Evolutionary conservation across 2,113 vertebrate genomes (phyloP).

Genomic region (Lampris incognitus): DNA sequence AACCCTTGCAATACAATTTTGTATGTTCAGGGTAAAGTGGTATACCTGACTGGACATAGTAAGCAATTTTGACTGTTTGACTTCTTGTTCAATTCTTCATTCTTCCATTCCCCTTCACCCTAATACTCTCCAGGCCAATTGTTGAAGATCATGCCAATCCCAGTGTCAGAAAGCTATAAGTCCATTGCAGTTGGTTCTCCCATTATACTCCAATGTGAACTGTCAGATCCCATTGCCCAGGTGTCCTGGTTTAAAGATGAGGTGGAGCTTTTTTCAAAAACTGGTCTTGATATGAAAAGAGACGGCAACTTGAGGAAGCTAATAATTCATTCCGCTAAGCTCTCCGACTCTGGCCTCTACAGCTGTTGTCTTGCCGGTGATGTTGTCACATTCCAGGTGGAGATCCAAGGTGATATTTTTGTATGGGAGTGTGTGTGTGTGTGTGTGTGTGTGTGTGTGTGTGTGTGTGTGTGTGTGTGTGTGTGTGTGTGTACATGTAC

Average conservation of each 20-base stretch:
- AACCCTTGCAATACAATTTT: background rate
- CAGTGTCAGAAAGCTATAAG: slow-evolving; percentile 75
- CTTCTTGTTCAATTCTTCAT: slow-evolving; percentile 45
- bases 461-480: too few relatives aligned
- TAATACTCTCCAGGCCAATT: slow-evolving; percentile 68
- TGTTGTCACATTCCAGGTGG: slow-evolving; percentile 87
- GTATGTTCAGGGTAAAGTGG: slow-evolving; percentile 22
- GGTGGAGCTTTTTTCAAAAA: slow-evolving; percentile 83
- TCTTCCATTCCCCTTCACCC: slow-evolving; percentile 57
- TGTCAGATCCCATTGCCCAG: slow-evolving; percentile 79
- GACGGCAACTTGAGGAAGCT: slow-evolving; percentile 85
- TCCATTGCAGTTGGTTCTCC: slow-evolving; percentile 70
- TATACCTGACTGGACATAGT: slow-evolving; percentile 2
- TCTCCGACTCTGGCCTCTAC: slow-evolving; percentile 86
- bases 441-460: too few relatives aligned
- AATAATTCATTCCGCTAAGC: slow-evolving; percentile 82
- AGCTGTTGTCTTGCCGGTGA: slow-evolving; percentile 88
- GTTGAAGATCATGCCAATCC: slow-evolving; percentile 72
- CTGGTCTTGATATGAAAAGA: slow-evolving; percentile 83
- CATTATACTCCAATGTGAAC: slow-evolving; percentile 87
- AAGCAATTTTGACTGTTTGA: slow-evolving; percentile 3
- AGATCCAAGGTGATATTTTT: slow-evolving; percentile 85
- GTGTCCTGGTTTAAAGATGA: slow-evolving; percentile 93
- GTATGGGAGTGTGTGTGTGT: too few relatives aligned
- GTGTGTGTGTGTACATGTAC: background rate